Base-by-base conservation (phyloP, 2,888 invertebrate species). In the Scaptomyza polygonia region DNA sequence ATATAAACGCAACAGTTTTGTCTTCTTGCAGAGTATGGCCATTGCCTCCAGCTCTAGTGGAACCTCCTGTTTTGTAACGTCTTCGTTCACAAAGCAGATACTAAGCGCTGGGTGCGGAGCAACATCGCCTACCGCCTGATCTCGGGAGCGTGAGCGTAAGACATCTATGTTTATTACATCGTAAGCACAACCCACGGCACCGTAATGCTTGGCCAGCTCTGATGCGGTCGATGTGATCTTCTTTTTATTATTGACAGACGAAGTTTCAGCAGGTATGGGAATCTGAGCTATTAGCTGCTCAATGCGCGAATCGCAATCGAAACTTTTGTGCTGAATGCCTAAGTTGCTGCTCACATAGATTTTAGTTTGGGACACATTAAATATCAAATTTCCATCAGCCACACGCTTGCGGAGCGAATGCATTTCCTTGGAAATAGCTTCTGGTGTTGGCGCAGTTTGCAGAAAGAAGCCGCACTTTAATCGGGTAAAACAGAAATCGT, bases 331-430 rank as follows among this genome's bases (percentile, higher is more conserved):
- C 40, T 88, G 84, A 1, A 84, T 81, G 0, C 90, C 89, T 12
- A 78, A 81, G 77, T 66, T 54, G 43, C 94, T 95, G 85, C 95
- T 93, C 53, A 96, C 92, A 88, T 94, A 96, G 2, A 95, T 93
- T 65, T 94, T 93, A 39, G 94, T 94, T 25, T 94, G 93, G 72
- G 94, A 92, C 76, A 96, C 93, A 82, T 94, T 94, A 88, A 96
- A 96, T 55, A 95, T 95, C 32, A 95, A 93, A 89, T 94, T 94
- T 1, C 96, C 96, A 61, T 95, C 94, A 30, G 95, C 94, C 78
- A 96, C 93, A 92, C 94, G 94, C 92, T 95, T 96, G 53, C 95
- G 93, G 76, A 95, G 93, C 54, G 90, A 91, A 80, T 94, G 93
- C 89, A 95, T 93, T 55, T 94, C 93, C 77, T 94, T 94, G 72